phyloP scores from a whole-genome alignment of 2,113 vertebrate species.

The Calidris pugnax region DNA sequence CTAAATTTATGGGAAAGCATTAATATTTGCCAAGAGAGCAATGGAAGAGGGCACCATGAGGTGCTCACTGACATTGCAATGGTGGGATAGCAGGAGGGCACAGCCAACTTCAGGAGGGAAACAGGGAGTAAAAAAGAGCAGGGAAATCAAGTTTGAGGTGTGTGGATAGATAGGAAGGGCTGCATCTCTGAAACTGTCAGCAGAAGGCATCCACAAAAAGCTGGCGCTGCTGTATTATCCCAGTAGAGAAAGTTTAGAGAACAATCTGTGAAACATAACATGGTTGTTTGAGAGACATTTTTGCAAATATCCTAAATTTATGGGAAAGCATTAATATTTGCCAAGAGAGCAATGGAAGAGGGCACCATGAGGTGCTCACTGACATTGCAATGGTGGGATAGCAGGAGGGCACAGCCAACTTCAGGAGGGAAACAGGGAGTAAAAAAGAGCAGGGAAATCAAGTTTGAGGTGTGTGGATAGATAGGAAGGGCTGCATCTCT shows the following conservation, averaged over 20 bases:
- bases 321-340: background rate
- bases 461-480: background rate
- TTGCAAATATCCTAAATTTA: background rate
- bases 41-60: background rate
- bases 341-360: background rate
- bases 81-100: background rate
- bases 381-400: fast-evolving
- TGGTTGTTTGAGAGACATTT: background rate
- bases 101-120: background rate
- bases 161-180: too few species aligned
- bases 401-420: background rate
- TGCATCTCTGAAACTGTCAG: too few species aligned
- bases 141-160: too few species aligned
- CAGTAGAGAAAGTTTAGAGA: background rate
- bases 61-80: background rate
- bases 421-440: background rate
- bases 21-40: background rate
- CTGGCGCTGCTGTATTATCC: too few species aligned
- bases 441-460: background rate
- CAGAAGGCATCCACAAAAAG: too few species aligned
- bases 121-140: too few species aligned
- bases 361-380: background rate
- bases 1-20: background rate
- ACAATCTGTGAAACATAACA: background rate
- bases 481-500: background rate